These are phyloP conservation scores for Halichondria panicea DNA, from an alignment of 37 sponge, comb jelly and placozoan genomes.

Conservation along the genomic window DNA sequence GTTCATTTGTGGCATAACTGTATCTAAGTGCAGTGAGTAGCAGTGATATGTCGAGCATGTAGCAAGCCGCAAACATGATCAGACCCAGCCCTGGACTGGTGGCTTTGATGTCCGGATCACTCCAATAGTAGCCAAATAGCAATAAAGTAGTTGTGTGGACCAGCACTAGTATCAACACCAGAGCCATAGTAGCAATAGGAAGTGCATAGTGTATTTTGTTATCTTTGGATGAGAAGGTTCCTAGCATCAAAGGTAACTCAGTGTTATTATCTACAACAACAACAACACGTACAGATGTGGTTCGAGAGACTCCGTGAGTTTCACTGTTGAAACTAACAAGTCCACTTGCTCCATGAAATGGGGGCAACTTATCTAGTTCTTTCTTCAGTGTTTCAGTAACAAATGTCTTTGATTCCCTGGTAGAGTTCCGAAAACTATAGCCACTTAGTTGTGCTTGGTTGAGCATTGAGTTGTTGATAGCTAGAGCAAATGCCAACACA, in stretches of 20 bases:
- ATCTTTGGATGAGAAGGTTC: no score
- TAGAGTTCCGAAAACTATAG: constrained; percentile 1
- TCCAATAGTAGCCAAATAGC: constrained; percentile 12
- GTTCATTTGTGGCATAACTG: neutral
- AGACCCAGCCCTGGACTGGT: constrained; percentile 40
- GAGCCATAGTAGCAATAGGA: neutral
- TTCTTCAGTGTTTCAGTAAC: constrained; percentile 11
- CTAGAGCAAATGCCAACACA: constrained; percentile 44
- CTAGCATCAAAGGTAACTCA: no score
- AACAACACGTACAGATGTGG: no score
- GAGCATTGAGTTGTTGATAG: constrained; percentile 32
- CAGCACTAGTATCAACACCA: neutral
- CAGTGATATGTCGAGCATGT: constrained; percentile 9
- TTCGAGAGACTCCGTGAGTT: no score
- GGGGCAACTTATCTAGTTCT: no score
- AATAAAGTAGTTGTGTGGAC: constrained; percentile 6
- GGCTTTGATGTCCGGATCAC: constrained; percentile 32
- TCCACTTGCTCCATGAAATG: constrained; percentile 34
- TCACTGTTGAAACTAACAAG: constrained; percentile 7
- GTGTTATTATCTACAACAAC: constrained; percentile 9
- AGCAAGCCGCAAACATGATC: constrained; percentile 43
- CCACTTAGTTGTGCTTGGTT: neutral
- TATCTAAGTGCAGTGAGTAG: neutral
- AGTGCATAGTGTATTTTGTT: neutral
- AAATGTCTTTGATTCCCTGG: no score